These are phyloP conservation scores for Dyspetes luteomarginatus DNA, from an alignment of 2,888 invertebrate genomes.

Conservation along the genomic window DNA sequence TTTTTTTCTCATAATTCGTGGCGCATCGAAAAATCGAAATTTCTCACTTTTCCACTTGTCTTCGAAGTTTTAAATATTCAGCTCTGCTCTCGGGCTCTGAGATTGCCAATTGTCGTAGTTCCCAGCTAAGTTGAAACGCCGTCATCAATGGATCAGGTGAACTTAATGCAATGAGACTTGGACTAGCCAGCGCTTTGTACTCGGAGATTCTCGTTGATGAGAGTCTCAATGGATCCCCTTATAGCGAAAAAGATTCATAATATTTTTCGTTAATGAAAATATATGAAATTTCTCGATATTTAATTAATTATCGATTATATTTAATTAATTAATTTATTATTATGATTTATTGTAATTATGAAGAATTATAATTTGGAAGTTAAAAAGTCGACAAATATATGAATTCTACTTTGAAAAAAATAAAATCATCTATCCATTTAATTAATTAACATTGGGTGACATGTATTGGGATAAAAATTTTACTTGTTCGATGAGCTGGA, in stretches of 20 bases:
- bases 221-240: constrained; percentile 89
- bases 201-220: constrained; percentile 96
- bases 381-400: too few relatives aligned
- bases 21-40: neutral
- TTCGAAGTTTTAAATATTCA: constrained; percentile 94
- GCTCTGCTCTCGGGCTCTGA: constrained; percentile 97
- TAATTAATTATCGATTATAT: too few relatives aligned
- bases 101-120: constrained; percentile 93
- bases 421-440: too few relatives aligned
- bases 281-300: too few relatives aligned
- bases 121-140: constrained; percentile 98
- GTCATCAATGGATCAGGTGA: constrained; percentile 96
- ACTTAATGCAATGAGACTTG: constrained; percentile 96
- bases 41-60: constrained; percentile 89
- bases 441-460: too few relatives aligned
- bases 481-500: neutral
- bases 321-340: too few relatives aligned
- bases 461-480: too few relatives aligned
- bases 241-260: neutral
- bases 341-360: too few relatives aligned
- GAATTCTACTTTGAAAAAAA: too few relatives aligned
- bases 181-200: constrained; percentile 95
- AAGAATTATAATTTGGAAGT: too few relatives aligned
- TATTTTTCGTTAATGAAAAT: neutral
- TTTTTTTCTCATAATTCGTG: too few relatives aligned